Conservation (phyloP, 2,797 vertebrate species). For the Danio aesculapii region DNA sequence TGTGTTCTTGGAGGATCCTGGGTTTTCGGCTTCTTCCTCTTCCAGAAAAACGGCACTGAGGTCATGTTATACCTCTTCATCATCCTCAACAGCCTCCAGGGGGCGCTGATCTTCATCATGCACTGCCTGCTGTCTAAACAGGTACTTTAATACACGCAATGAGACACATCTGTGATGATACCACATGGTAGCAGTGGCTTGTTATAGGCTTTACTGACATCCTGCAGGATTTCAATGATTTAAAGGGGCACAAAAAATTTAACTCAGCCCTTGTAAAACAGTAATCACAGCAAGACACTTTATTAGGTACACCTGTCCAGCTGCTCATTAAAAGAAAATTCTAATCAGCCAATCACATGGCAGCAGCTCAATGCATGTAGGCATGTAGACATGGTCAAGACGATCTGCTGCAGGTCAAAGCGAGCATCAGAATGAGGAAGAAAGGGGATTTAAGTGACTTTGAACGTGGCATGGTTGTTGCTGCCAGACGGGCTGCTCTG, state of each 20-base stretch:
- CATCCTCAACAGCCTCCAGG: conserved; percentile 86
- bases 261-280: not conserved
- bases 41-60: conserved; percentile 55
- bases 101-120: conserved; percentile 86
- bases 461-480: too few species aligned
- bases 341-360: too few species aligned
- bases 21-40: conserved; percentile 87
- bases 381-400: too few species aligned
- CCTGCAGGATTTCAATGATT: not conserved
- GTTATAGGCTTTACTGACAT: not conserved
- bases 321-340: too few species aligned
- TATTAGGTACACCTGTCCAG: too few species aligned
- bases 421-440: too few species aligned
- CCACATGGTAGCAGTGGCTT: not conserved
- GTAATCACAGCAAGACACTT: too few species aligned
- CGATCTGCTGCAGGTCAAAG: too few species aligned
- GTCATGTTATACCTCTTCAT: conserved; percentile 81
- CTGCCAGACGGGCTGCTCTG: too few species aligned
- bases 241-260: not conserved
- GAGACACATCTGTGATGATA: not conserved
- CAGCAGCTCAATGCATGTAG: too few species aligned
- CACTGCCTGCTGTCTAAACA: conserved; percentile 88
- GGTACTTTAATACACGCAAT: conserved; percentile 67
- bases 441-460: too few species aligned
- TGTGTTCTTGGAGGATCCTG: conserved; percentile 87